Evolutionary conservation across 2,797 vertebrate species (phyloP), one percentile per base, ranked within the genome.

Genomic region (Microctenopoma lineatum): DNA sequence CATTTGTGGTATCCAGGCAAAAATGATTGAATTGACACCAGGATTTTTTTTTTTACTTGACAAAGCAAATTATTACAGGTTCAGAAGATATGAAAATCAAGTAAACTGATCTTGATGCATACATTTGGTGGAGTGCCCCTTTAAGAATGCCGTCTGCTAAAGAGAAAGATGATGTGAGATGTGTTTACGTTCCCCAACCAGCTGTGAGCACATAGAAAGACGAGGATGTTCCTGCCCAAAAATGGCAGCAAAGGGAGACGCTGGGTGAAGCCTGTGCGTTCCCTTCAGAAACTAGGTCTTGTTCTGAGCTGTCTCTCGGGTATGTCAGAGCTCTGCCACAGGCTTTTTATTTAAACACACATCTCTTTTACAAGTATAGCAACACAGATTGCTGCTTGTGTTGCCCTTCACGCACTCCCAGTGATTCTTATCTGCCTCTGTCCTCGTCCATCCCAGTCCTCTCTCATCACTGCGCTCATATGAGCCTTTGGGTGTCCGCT

Each of bases 181-280:
- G 26, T 87, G 88, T 91, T 91, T 89, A 91, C 77, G 83, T 81
- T 81, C 59, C 59, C 47, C 16, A 0, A 58, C 34, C 80, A 72
- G 80, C 80, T 61, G 80, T 80, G 81, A 86, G 62, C 80, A 65
- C 45, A 14, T 75, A 69, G 4, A 15, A 69, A 67, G 80, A 80
- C 51, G 73, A 86, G 62, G 85, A 75, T 70, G 73, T 89, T 90
- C 88, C 86, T 89, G 87, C 87, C 92, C 92, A 93, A 94, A 94
- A 27, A 94, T 92, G 94, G 93, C 85, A 82, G 83, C 59, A 63
- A 25, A 73, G 51, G 5, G 48, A 84, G 76, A 73, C 29, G 25
- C 68, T 46, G 66, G 38, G 45, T 47, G 64, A 70, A 76, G 63
- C 45, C 50, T 13, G 26, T 32, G 15, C 13, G 18, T 45, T 79